Percentiles rank a stretch among this genome's conserved stretches.
These are phyloP conservation scores for Gnatocerus cornutus DNA, from an alignment of 2,888 invertebrate genomes.

Conservation along the genomic window DNA sequence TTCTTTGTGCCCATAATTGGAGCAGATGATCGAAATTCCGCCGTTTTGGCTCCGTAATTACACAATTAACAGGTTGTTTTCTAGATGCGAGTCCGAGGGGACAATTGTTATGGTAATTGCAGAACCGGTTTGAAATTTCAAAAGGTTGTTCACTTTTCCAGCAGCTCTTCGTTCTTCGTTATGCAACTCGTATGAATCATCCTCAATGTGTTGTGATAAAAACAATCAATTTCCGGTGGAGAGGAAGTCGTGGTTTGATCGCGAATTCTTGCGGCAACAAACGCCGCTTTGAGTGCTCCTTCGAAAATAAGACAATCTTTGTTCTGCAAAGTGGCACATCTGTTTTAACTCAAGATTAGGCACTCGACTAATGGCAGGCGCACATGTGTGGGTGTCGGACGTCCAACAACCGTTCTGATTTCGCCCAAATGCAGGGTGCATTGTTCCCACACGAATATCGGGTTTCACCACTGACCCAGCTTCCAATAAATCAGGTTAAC, in stretches of 20 bases:
- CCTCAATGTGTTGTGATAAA: conserved; percentile 1
- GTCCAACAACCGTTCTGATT: conserved; percentile 61
- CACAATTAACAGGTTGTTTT: conserved; percentile 71
- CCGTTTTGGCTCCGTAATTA: conserved; percentile 60
- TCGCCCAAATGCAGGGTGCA: conserved; percentile 55
- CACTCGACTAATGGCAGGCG: conserved; percentile 50
- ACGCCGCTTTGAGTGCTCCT: conserved; percentile 23
- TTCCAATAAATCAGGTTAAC: conserved; percentile 65
- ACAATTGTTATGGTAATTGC: conserved; percentile 71
- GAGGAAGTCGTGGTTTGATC: conserved; percentile 14
- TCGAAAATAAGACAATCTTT: conserved; percentile 55
- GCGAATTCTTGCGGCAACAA: conserved; percentile 36
- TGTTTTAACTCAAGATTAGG: conserved; percentile 65
- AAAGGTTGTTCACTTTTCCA: conserved; percentile 70
- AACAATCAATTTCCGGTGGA: conserved; percentile 14
- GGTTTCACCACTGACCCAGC: conserved; percentile 67
- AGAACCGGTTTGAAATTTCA: conserved; percentile 69
- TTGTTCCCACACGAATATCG: conserved; percentile 65
- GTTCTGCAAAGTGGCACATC: conserved; percentile 64
- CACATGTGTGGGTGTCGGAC: conserved; percentile 55
- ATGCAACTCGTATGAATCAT: conserved; percentile 8
- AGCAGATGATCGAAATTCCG: conserved; percentile 43
- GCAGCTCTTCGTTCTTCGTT: conserved; percentile 14
- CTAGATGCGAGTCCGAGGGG: conserved; percentile 64
- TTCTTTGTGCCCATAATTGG: conserved; percentile 33